phyloP scores from a whole-genome alignment of 1,140 invertebrate species.

The Drosophila malerkotliana region DNA sequence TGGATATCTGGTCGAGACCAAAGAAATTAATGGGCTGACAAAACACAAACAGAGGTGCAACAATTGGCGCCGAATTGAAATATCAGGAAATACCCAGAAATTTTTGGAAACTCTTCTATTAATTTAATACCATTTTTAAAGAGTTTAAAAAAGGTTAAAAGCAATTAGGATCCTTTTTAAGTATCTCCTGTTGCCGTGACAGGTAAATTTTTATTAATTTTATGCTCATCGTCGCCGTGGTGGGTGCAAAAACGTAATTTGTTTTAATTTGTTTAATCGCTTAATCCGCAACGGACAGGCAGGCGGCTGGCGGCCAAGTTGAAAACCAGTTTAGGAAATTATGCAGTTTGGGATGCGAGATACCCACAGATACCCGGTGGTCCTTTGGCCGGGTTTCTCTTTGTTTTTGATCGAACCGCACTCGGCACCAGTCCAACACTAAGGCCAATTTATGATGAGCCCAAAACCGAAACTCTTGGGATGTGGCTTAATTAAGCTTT shows the following conservation, averaged over 20 bases:
- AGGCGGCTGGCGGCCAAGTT: not conserved
- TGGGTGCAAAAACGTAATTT: conserved; percentile 83
- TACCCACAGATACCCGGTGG: conserved; percentile 57
- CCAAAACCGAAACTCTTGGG: conserved; percentile 24
- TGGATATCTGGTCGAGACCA: conserved; percentile 43
- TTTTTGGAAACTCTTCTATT: not conserved
- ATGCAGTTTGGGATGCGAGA: conserved; percentile 31
- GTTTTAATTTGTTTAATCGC: conserved; percentile 83
- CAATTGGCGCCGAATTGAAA: conserved; percentile 34
- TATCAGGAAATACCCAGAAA: conserved; percentile 13
- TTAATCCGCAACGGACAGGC: conserved; percentile 67
- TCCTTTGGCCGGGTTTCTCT: conserved; percentile 67
- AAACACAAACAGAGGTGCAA: conserved; percentile 64
- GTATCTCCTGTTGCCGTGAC: conserved; percentile 39
- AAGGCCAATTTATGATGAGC: conserved; percentile 76
- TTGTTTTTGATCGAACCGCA: conserved; percentile 71
- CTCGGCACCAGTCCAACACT: conserved; percentile 45
- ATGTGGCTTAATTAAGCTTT: conserved; percentile 76
- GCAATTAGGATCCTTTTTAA: conserved; percentile 45
- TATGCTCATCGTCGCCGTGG: conserved; percentile 72
- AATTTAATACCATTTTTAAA: not conserved
- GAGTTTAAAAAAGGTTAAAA: not conserved
- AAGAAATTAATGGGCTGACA: conserved; percentile 71
- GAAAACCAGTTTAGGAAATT: conserved; percentile 70
- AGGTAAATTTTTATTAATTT: conserved; percentile 80